phyloP scores from a whole-genome alignment of 1,140 invertebrate species.

The Drosophila kohkoa region DNA sequence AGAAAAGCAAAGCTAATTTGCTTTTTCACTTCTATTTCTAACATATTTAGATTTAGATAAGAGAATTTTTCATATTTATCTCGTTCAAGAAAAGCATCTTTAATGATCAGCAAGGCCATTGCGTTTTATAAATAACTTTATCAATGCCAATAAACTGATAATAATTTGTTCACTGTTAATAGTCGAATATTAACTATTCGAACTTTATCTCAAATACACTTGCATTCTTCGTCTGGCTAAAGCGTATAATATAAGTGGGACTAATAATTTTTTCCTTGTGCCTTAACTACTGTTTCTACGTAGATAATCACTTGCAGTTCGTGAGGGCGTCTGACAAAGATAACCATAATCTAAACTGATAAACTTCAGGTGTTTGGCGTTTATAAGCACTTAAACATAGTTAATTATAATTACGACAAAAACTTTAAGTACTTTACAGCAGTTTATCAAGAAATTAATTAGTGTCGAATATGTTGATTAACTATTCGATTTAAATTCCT shows the following conservation, averaged over 20 bases:
- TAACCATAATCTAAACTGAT: conserved; percentile 20
- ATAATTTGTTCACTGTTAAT: not conserved
- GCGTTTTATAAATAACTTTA: no score
- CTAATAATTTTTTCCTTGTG: conserved; percentile 22
- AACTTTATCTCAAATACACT: not conserved
- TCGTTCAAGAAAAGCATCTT: no score
- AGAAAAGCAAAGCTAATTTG: no score
- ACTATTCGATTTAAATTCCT: conserved; percentile 3
- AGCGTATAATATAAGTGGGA: not conserved
- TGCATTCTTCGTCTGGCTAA: not conserved
- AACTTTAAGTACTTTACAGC: conserved; percentile 3
- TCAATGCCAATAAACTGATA: no score
- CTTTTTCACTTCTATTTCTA: no score
- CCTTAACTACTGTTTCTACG: not conserved
- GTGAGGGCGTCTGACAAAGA: conserved; percentile 1
- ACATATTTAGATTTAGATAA: no score
- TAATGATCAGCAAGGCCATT: no score
- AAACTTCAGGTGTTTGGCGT: not conserved
- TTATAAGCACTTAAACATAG: not conserved
- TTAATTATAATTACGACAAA: not conserved
- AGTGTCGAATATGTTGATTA: not conserved
- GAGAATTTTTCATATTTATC: no score
- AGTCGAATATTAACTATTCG: not conserved
- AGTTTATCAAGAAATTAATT: conserved; percentile 9
- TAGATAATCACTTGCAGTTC: not conserved